A percentile compares a stretch with the other conserved stretches of the same genome.
These are phyloP conservation scores for Catalaphyllia jardinei DNA, from an alignment of 64 coral and sea anemone species.

Conservation along the genomic window DNA sequence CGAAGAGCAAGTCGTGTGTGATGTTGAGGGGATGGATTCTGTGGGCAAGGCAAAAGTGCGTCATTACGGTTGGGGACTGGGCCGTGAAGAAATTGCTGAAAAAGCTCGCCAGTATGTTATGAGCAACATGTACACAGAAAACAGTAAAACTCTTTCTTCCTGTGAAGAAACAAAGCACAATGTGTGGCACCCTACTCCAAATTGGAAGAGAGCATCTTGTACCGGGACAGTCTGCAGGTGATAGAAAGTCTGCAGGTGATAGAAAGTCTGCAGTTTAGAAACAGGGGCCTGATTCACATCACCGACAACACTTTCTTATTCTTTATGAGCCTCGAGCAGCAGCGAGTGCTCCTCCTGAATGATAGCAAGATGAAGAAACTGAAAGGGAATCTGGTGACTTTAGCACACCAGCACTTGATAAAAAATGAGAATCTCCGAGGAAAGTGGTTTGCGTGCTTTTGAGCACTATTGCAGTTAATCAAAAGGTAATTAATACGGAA, in stretches of 20 bases:
- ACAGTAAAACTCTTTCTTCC: conserved; percentile 29
- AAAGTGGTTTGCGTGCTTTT: too few relatives aligned
- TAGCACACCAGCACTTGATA: too few relatives aligned
- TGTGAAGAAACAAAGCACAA: not conserved
- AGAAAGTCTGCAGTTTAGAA: conserved; percentile 50
- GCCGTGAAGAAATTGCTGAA: conserved; percentile 23
- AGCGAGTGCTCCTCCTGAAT: not conserved
- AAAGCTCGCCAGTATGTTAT: conserved; percentile 22
- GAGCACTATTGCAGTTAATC: too few relatives aligned
- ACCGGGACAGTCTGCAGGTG: too few relatives aligned
- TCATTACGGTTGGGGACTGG: conserved; percentile 52
- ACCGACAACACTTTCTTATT: conserved; percentile 17
- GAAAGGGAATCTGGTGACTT: too few relatives aligned
- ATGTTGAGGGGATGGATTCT: conserved; percentile 45
- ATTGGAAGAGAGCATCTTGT: conserved; percentile 6
- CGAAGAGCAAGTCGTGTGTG: conserved; percentile 14
- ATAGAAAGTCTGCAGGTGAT: conserved; percentile 52
- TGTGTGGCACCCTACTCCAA: conserved; percentile 1
- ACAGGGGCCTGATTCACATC: conserved; percentile 42
- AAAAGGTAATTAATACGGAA: too few relatives aligned
- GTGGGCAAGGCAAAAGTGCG: conserved; percentile 54
- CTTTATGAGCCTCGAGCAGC: conserved; percentile 1
- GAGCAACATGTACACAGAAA: conserved; percentile 20
- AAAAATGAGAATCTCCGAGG: too few relatives aligned
- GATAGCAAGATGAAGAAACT: too few relatives aligned